A percentile compares a stretch with the other conserved stretches of the same genome.
phyloP scores from a whole-genome alignment of 2,113 vertebrate species.

The Varanus komodoensis region DNA sequence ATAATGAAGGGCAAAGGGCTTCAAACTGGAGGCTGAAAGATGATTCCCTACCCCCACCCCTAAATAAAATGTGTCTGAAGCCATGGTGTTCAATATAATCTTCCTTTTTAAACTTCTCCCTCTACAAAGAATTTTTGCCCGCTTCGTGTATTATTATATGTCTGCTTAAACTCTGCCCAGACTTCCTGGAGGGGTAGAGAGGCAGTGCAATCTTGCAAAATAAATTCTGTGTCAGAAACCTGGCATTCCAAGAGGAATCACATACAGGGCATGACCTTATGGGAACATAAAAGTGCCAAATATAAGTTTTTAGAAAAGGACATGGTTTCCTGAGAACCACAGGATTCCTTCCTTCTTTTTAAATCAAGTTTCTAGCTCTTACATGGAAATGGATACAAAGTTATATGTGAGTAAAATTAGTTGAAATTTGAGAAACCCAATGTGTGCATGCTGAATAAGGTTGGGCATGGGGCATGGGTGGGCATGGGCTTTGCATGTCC shows the following conservation, averaged over 20 bases:
- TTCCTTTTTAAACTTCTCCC: constrained; percentile 23
- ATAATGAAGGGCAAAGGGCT: not conserved
- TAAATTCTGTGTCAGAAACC: constrained; percentile 38
- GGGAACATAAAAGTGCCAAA: not conserved
- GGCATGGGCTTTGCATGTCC: not conserved
- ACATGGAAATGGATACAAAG: constrained; percentile 52
- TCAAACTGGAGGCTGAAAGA: not conserved
- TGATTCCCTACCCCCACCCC: not conserved
- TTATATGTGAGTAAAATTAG: not conserved
- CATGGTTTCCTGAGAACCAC: not conserved
- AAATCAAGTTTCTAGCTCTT: not conserved
- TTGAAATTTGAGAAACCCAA: not conserved
- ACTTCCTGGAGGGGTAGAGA: constrained; percentile 52
- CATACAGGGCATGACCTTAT: not conserved
- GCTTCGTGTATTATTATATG: not conserved
- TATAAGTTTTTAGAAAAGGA: not conserved
- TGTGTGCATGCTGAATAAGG: not conserved
- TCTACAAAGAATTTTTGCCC: not conserved
- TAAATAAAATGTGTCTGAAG: not conserved
- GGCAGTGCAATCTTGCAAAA: constrained; percentile 38
- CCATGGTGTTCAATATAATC: not conserved
- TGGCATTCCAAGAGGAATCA: not conserved
- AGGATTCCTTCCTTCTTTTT: too few species aligned
- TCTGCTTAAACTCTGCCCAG: constrained; percentile 22
- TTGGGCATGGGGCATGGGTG: not conserved